phyloP scores from a whole-genome alignment of 2,113 vertebrate species.

The Ochotona princeps region DNA sequence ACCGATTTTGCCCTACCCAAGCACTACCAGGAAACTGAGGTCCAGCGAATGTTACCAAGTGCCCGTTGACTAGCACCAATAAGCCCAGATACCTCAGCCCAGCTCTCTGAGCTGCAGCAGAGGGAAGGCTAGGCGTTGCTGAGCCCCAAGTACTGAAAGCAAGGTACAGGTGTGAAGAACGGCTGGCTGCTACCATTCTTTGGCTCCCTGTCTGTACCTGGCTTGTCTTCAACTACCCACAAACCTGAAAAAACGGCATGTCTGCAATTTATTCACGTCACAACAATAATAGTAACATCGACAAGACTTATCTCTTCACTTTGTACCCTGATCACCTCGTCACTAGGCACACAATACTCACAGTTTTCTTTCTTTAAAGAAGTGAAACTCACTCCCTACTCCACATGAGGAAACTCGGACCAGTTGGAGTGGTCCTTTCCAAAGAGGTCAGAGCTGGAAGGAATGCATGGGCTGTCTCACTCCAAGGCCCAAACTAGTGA shows the following conservation, averaged over 20 bases:
- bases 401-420: neutral
- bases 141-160: neutral
- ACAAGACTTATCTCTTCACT: neutral
- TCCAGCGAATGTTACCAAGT: constrained; percentile 18
- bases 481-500: neutral
- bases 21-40: constrained; percentile 22
- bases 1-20: constrained; percentile 26
- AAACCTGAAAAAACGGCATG: neutral
- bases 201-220: neutral
- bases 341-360: neutral
- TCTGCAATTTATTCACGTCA: neutral
- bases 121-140: neutral
- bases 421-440: neutral
- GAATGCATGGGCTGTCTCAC: neutral
- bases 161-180: neutral
- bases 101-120: neutral
- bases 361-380: neutral
- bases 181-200: neutral
- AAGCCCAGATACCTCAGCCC: neutral
- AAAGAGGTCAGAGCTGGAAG: neutral
- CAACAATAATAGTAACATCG: neutral
- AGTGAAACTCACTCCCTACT: neutral
- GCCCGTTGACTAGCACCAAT: neutral
- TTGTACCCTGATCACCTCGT: neutral
- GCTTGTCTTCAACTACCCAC: neutral